Conservation (phyloP, 2,888 invertebrate species). For the Apamea anceps region DNA sequence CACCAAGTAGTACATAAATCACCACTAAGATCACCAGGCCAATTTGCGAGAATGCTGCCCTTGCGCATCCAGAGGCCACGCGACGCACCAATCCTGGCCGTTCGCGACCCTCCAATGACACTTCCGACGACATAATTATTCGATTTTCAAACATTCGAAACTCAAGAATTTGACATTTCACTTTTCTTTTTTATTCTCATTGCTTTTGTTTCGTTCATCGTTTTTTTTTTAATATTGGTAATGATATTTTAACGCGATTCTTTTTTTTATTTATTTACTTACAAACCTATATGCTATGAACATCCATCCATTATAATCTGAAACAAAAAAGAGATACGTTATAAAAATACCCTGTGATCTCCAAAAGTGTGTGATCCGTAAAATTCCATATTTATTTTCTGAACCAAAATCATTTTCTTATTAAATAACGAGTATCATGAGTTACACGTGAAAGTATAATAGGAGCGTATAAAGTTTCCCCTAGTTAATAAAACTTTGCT, state of each 20-base stretch:
- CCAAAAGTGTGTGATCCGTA: not conserved
- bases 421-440: slow-evolving; percentile 19
- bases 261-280: slow-evolving; percentile 5
- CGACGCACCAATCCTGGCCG: slow-evolving; percentile 81
- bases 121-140: slow-evolving; percentile 84
- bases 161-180: slow-evolving; percentile 59
- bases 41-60: slow-evolving; percentile 92
- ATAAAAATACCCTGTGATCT: not conserved
- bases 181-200: slow-evolving; percentile 65
- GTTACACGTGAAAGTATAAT: slow-evolving; percentile 37
- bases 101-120: slow-evolving; percentile 85
- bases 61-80: slow-evolving; percentile 83
- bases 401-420: slow-evolving; percentile 25
- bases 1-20: slow-evolving; percentile 93
- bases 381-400: slow-evolving; percentile 1
- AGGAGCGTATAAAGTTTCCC: slow-evolving; percentile 47
- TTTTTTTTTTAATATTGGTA: slow-evolving; percentile 2
- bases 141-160: slow-evolving; percentile 53
- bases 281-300: slow-evolving; percentile 37
- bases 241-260: not conserved
- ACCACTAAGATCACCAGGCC: slow-evolving; percentile 94
- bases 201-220: slow-evolving; percentile 49
- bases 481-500: slow-evolving; percentile 58
- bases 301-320: slow-evolving; percentile 63
- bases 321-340: slow-evolving; percentile 52